phyloP scores from a whole-genome alignment of 2,113 vertebrate genomes.

The Tylochromis polylepis region DNA sequence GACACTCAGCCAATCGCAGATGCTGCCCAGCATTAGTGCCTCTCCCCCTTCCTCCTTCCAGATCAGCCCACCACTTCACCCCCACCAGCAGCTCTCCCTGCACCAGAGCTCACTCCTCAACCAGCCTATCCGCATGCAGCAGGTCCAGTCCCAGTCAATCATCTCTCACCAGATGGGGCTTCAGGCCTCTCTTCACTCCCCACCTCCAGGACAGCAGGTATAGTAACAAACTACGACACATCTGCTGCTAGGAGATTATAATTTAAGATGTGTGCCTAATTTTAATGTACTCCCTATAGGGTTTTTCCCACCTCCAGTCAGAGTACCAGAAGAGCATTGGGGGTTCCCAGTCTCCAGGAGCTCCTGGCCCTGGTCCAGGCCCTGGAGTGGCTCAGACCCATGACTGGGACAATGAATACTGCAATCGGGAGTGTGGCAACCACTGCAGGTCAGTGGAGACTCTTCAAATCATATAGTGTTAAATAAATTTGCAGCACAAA shows the following conservation, averaged over 20 bases:
- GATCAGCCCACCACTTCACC: constrained; percentile 87
- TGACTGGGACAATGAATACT: constrained; percentile 95
- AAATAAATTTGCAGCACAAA: background rate
- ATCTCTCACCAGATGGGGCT: constrained; percentile 94
- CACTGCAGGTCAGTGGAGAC: constrained; percentile 86
- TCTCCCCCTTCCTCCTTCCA: constrained; percentile 93
- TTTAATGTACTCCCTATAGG: constrained; percentile 63
- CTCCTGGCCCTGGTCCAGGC: constrained; percentile 75
- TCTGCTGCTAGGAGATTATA: background rate
- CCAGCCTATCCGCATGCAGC: constrained; percentile 94
- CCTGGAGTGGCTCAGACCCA: constrained; percentile 76
- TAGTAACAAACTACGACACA: background rate
- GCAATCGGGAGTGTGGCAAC: constrained; percentile 92
- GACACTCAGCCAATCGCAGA: constrained; percentile 85
- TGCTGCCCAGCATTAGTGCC: constrained; percentile 93
- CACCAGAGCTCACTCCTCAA: constrained; percentile 92
- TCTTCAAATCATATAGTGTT: background rate
- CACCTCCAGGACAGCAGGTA: constrained; percentile 95
- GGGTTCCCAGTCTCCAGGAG: constrained; percentile 87
- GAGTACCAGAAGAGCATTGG: constrained; percentile 91
- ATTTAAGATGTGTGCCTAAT: background rate
- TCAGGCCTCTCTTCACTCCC: constrained; percentile 91
- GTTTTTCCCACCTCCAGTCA: constrained; percentile 89
- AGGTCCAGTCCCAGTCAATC: constrained; percentile 91
- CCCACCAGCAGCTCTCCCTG: constrained; percentile 94